Conservation (phyloP, 2,797 vertebrate genomes). For the Leptatherina wallacei region DNA sequence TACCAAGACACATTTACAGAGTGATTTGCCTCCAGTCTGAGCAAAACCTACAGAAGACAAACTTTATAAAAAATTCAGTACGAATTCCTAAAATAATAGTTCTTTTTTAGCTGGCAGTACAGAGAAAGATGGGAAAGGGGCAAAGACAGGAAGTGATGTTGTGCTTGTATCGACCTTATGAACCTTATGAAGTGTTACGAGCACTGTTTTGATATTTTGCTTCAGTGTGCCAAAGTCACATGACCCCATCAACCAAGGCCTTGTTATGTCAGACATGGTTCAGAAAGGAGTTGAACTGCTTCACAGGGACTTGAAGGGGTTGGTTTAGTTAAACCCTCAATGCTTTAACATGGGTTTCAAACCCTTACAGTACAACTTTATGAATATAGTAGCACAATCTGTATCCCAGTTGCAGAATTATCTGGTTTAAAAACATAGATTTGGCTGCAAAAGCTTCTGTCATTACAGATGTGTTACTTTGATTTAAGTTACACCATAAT, state of each 20-base stretch:
- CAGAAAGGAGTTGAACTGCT: too few species aligned
- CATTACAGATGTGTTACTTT: neutral
- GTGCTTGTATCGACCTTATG: too few species aligned
- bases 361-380: too few species aligned
- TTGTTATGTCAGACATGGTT: too few species aligned
- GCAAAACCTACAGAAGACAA: neutral
- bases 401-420: neutral
- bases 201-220: too few species aligned
- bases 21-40: neutral
- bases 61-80: neutral
- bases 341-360: too few species aligned
- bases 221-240: too few species aligned
- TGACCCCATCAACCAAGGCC: too few species aligned
- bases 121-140: neutral
- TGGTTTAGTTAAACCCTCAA: too few species aligned
- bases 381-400: neutral
- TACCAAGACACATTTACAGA: neutral
- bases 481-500: neutral
- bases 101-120: neutral
- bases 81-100: neutral
- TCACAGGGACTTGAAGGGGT: too few species aligned
- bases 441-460: neutral
- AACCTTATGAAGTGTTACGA: too few species aligned
- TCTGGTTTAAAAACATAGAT: too few species aligned
- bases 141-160: neutral